Percentiles rank a stretch among this genome's conserved stretches.
phyloP scores from a whole-genome alignment of 2,113 vertebrate genomes.

The Meles meles region DNA sequence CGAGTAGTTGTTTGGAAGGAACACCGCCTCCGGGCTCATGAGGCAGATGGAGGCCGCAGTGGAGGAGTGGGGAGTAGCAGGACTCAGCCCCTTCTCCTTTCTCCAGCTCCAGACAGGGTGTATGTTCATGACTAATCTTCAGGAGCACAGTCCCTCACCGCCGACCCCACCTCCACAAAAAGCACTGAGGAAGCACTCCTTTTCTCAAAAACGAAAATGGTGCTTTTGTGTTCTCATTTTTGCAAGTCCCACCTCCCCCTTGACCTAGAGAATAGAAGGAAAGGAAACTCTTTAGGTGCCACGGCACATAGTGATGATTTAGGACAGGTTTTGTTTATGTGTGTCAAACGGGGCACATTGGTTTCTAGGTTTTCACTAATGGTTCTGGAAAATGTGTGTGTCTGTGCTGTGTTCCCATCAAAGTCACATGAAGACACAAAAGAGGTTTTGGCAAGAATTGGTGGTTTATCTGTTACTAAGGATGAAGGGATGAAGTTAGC shows the following conservation, averaged over 20 bases:
- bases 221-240: conserved; percentile 18
- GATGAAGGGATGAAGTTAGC: not conserved
- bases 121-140: conserved; percentile 49
- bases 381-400: not conserved
- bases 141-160: not conserved
- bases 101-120: conserved; percentile 51
- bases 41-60: conserved; percentile 70
- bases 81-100: conserved; percentile 40
- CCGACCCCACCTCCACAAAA: conserved; percentile 33
- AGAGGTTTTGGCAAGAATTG: not conserved
- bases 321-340: not conserved
- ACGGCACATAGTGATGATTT: not conserved
- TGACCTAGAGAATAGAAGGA: not conserved
- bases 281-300: not conserved
- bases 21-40: conserved; percentile 75
- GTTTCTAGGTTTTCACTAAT: not conserved
- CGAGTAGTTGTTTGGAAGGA: conserved; percentile 78
- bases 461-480: not conserved
- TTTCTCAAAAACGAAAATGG: conserved; percentile 48
- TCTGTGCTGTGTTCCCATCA: not conserved
- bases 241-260: not conserved
- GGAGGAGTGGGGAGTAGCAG: conserved; percentile 54
- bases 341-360: not conserved
- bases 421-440: not conserved
- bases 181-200: conserved; percentile 9